A percentile compares a stretch with the other conserved stretches of the same genome.
These are phyloP conservation scores for Climacteris rufus DNA, from an alignment of 2,113 vertebrate genomes.

Conservation along the genomic window DNA sequence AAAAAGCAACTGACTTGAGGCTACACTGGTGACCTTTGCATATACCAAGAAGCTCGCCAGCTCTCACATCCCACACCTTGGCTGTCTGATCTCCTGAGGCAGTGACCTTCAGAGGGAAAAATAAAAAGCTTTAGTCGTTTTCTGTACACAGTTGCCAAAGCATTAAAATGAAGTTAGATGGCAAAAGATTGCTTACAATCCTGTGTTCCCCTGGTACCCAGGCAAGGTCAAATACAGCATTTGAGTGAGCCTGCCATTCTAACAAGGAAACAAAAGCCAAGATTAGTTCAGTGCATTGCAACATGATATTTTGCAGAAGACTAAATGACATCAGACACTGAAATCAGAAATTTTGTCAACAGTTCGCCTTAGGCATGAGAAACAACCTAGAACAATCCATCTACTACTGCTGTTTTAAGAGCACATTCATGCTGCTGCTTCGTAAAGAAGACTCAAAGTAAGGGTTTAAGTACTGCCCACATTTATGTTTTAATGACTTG, in stretches of 20 bases:
- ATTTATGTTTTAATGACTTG: not conserved
- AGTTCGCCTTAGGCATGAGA: not conserved
- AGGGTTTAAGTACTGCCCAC: not conserved
- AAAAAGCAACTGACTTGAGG: slow-evolving; percentile 92
- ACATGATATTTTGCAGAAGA: not conserved
- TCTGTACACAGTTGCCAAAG: not conserved
- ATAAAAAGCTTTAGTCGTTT: not conserved
- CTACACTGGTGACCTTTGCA: slow-evolving; percentile 97
- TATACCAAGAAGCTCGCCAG: slow-evolving; percentile 84
- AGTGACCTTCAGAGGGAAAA: slow-evolving; percentile 81
- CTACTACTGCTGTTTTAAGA: not conserved
- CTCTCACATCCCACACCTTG: slow-evolving; percentile 89
- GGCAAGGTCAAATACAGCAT: slow-evolving; percentile 94
- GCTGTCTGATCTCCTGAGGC: slow-evolving; percentile 95
- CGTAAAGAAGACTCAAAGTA: not conserved
- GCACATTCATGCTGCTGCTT: not conserved
- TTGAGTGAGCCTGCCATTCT: slow-evolving; percentile 96
- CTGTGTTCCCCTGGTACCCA: slow-evolving; percentile 91
- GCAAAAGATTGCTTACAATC: slow-evolving; percentile 77
- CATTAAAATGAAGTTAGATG: slow-evolving; percentile 1
- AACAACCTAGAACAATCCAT: not conserved
- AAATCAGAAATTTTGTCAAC: not conserved
- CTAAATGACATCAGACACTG: not conserved
- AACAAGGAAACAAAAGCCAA: slow-evolving; percentile 39
- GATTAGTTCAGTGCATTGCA: not conserved